Evolutionary conservation across 2,113 vertebrate genomes (phyloP), one percentile per base, ranked within the genome.

Genomic region (Blennius ocellaris): DNA sequence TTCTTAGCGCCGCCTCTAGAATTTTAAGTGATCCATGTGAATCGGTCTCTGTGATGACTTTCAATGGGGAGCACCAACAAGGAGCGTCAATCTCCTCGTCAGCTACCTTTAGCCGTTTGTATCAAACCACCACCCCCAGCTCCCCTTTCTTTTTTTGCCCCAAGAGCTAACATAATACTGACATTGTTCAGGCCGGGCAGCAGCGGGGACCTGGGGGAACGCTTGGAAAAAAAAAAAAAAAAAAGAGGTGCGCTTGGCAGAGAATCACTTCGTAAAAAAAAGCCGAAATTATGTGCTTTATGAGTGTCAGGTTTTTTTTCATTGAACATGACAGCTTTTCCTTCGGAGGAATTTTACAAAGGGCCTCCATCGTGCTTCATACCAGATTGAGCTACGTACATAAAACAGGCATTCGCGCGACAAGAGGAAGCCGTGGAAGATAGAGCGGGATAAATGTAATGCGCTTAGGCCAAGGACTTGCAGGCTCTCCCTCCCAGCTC

Each of bases 11-110:
- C 45, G 59, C 83, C 85, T 82, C 78, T 70, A 82, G 92, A 93
- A 93, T 93, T 84, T 89, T 87, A 93, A 93, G 90, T 83, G 88
- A 92, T 83, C 82, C 76, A 60, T 85, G 86, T 92, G 92, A 94
- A 92, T 85, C 53, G 21, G 75, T 78, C 82, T 81, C 85, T 90
- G 85, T 90, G 81, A 82, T 80, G 76, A 73, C 82, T 88, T 81
- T 87, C 78, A 82, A 90, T 87, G 70, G 86, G 47, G 54, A 40
- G 59, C 41, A 80, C 86, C 76, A 85, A 86, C 62, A 80, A 77
- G 81, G 71, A 84, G 76, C 80, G 79, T 89, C 87, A 90, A 89
- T 91, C 87, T 88, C 64, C 81, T 90, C 62, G 63, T 74, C 57
- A 70, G 86, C 74, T 89, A 93, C 87, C 87, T 93, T 93, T 92